A percentile compares a stretch with the other conserved stretches of the same genome.
Conservation (phyloP, 2,113 vertebrate species). For the Oxygymnocypris stewartii region DNA sequence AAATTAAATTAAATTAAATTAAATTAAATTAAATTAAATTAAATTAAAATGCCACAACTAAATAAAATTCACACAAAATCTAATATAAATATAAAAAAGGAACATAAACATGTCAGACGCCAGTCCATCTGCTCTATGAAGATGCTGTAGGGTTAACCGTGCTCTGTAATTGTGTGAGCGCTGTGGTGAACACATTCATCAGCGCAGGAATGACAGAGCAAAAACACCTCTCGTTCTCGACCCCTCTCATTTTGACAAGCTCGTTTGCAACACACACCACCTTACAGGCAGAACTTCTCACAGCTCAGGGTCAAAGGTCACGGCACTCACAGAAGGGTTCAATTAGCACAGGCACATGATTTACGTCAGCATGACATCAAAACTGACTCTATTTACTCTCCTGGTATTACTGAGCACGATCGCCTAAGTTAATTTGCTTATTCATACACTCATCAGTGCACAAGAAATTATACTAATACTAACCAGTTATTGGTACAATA, state of each 20-base stretch:
- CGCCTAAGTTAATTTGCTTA: neutral
- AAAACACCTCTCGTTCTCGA: slow-evolving; percentile 65
- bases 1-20: too few species aligned
- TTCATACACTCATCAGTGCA: neutral
- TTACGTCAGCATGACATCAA: neutral
- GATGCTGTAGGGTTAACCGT: too few species aligned
- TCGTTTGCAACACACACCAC: slow-evolving; percentile 68
- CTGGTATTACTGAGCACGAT: neutral
- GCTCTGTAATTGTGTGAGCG: slow-evolving; percentile 61
- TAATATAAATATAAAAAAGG: neutral
- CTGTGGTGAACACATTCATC: slow-evolving; percentile 68
- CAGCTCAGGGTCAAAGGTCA: slow-evolving; percentile 62
- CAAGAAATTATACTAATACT: neutral
- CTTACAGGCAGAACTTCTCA: slow-evolving; percentile 68
- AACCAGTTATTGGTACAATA: neutral
- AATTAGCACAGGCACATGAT: slow-evolving; percentile 22
- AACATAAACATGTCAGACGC: neutral
- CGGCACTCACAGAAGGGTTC: slow-evolving; percentile 38
- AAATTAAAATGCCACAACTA: too few species aligned
- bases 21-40: too few species aligned
- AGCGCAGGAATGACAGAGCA: slow-evolving; percentile 72
- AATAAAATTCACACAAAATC: too few species aligned
- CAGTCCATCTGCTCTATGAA: slow-evolving; percentile 63
- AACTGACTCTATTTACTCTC: neutral
- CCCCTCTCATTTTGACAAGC: neutral